phyloP scores from a whole-genome alignment of 2,113 vertebrate genomes.

The Melierax canorus region DNA sequence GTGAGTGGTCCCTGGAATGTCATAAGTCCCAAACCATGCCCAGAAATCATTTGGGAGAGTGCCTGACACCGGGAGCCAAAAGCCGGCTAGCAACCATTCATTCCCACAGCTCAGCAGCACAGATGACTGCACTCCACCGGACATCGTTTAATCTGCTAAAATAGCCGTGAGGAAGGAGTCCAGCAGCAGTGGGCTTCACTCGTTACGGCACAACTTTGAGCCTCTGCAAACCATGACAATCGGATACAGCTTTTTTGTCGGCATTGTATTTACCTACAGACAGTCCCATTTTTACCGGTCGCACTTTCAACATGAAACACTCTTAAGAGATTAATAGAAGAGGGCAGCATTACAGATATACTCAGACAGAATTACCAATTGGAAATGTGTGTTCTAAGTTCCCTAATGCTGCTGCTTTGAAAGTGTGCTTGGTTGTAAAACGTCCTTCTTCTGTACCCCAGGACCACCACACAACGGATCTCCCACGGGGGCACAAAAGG shows the following conservation, averaged over 20 bases:
- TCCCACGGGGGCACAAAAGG: not conserved
- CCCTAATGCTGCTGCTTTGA: not conserved
- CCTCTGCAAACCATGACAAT: not conserved
- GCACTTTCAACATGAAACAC: not conserved
- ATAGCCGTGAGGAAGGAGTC: not conserved
- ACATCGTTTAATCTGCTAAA: not conserved
- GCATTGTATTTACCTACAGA: not conserved
- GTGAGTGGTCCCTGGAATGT: not conserved
- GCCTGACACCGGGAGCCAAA: not conserved
- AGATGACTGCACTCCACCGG: not conserved
- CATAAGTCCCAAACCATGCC: not conserved
- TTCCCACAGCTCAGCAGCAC: not conserved
- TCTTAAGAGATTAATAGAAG: not conserved
- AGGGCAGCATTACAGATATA: not conserved
- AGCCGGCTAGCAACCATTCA: not conserved
- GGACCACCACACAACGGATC: not conserved
- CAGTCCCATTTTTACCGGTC: not conserved
- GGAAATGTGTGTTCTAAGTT: not conserved
- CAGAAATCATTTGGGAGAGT: not conserved
- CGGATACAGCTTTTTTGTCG: not conserved
- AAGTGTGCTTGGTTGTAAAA: not conserved
- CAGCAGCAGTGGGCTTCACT: not conserved
- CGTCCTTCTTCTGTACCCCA: not conserved
- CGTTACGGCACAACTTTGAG: not conserved
- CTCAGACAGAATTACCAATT: not conserved